Evolutionary conservation across 2,113 vertebrate genomes (phyloP).

Genomic region (Plestiodon gilberti): DNA sequence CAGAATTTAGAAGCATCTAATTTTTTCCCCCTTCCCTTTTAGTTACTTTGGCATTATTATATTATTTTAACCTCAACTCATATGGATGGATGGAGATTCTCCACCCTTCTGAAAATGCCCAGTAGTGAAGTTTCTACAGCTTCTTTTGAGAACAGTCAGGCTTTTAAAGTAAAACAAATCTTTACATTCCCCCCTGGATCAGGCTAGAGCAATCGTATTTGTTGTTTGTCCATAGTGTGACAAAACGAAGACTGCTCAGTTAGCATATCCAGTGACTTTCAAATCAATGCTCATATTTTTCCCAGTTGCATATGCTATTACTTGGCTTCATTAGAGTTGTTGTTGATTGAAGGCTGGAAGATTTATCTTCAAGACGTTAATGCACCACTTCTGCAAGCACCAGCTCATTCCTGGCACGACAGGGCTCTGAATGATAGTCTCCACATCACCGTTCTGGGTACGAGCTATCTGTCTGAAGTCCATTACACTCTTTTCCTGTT

Average conservation of each 20-base stretch:
- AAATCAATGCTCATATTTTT: not conserved
- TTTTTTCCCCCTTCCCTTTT: not conserved
- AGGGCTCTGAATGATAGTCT: not conserved
- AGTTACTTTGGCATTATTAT: not conserved
- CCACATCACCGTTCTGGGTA: not conserved
- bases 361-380: not conserved
- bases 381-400: not conserved
- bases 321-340: not conserved
- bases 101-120: not conserved
- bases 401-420: not conserved
- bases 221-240: not conserved
- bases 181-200: not conserved
- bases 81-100: not conserved
- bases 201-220: not conserved
- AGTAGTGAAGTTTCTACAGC: not conserved
- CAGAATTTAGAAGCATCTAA: not conserved
- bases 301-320: not conserved
- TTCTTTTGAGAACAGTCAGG: not conserved
- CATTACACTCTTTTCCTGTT: not conserved
- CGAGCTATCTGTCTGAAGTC: rapidly evolving
- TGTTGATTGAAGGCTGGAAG: constrained; percentile 14
- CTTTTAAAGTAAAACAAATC: not conserved
- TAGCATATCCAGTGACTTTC: not conserved
- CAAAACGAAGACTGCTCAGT: not conserved
- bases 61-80: no score